Evolutionary conservation across 2,888 invertebrate genomes (phyloP), one percentile per base, ranked within the genome.

Genomic region (Xestoiulus laeticollis): DNA sequence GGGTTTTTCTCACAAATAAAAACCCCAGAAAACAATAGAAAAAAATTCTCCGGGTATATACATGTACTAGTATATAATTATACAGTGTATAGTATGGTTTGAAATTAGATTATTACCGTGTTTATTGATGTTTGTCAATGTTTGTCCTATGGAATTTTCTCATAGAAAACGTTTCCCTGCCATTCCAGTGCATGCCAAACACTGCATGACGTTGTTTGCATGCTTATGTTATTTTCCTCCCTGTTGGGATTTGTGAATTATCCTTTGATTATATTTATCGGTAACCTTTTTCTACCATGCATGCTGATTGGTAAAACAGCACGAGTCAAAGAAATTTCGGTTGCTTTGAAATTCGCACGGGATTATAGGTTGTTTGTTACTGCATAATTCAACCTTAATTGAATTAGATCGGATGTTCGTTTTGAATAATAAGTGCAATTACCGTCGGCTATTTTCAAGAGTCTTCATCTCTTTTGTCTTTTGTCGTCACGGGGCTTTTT

Each of bases 341-440:
- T n/a, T 59, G 12, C 59, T 59, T 38, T 38, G 33, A 38, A 3
- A 59, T 78, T 78, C 78, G 78, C 10, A 4, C 2, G 30, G 78
- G 30, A 22, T 78, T 78, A 1, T 78, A 12, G 30, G 78, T 78
- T 78, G 78, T 78, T 78, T 78, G 78, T 78, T 78, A 22, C 78
- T 78, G 26, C 26, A 78, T 78, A 78, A 78, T 78, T 78, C 78
- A 26, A 14, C 26, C 78, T 10, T 78, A 78, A 78, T 78, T 78
- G 4, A 78, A 78, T 78, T 78, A 78, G 78, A 78, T 78, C 12
- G 78, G 78, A 78, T 78, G 78, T 26, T 2, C 78, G 78, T 78
- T 78, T 78, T 78, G 78, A 78, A 78, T 78, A 78, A 78, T 78
- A 78, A 78, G 26, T 78, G 78, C 26, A 22, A 78, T 78, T 78